Evolutionary conservation across 1,140 invertebrate species (phyloP).

Genomic region (Tetramorium simillimum): DNA sequence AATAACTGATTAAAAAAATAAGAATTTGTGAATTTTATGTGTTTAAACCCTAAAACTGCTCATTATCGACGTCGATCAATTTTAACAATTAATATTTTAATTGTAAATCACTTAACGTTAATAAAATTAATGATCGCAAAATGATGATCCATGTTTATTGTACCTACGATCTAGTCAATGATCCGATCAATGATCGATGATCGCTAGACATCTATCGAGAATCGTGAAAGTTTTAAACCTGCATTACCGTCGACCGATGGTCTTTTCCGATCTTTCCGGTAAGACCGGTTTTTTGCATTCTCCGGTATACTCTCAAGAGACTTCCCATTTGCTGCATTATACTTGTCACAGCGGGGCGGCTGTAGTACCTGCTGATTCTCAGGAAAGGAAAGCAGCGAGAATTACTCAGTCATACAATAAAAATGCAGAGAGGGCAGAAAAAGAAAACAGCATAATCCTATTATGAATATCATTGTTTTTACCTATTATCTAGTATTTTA

Average conservation of each 20-base stretch:
- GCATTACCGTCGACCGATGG: slow-evolving; percentile 65
- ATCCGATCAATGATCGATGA: slow-evolving; percentile 64
- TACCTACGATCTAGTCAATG: slow-evolving; percentile 22
- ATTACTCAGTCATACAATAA: neutral
- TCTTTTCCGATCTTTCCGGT: neutral
- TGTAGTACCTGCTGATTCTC: slow-evolving; percentile 10
- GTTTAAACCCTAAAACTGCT: neutral
- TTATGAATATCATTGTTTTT: neutral
- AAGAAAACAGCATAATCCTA: neutral
- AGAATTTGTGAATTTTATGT: neutral
- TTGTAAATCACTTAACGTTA: neutral
- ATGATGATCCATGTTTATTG: neutral
- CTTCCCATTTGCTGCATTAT: neutral
- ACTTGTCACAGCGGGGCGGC: neutral
- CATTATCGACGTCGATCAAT: neutral
- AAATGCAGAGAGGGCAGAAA: neutral
- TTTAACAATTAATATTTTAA: neutral
- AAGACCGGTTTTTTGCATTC: slow-evolving; percentile 33
- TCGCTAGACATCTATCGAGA: slow-evolving; percentile 18
- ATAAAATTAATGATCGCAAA: neutral
- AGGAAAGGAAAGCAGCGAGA: slow-evolving; percentile 5
- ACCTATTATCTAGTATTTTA: neutral
- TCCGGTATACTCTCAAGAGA: neutral
- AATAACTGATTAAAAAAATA: neutral
- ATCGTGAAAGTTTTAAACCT: slow-evolving; percentile 30